Conservation (phyloP, 2,797 vertebrate genomes). For the Prionace glauca region DNA sequence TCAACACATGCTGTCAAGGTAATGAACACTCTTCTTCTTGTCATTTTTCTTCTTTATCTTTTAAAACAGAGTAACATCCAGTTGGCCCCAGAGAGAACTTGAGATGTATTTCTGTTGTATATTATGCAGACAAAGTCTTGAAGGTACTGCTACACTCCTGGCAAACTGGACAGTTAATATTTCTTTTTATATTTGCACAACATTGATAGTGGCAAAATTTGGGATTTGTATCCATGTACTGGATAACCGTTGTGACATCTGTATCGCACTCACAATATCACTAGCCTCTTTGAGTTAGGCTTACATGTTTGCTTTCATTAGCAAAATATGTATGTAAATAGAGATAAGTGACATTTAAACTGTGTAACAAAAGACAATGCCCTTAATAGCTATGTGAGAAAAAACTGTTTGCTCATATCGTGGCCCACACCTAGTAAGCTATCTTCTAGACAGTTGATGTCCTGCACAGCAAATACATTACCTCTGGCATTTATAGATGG, state of each 20-base stretch:
- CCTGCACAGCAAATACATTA: neutral
- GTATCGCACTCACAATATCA: neutral
- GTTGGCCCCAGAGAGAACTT: conserved; percentile 35
- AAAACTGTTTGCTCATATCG: neutral
- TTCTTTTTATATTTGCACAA: conserved; percentile 9
- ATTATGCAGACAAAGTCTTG: conserved; percentile 6
- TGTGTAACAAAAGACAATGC: neutral
- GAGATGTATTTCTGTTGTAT: conserved; percentile 26
- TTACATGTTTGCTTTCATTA: neutral
- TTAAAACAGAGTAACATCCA: conserved; percentile 52
- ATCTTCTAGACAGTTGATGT: neutral
- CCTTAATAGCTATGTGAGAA: neutral
- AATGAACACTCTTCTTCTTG: conserved; percentile 67
- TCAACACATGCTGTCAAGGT: conserved; percentile 61
- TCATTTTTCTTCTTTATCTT: conserved; percentile 65
- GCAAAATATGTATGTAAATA: neutral
- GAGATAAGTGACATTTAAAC: neutral
- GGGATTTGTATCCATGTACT: neutral
- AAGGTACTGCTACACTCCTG: neutral
- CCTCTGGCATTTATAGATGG: neutral
- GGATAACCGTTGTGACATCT: neutral
- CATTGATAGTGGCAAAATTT: neutral
- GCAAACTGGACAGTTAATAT: neutral
- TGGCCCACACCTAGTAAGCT: neutral
- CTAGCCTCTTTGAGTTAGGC: neutral